Conservation (phyloP, 2,888 invertebrate genomes). For the Ophion ellenae region DNA sequence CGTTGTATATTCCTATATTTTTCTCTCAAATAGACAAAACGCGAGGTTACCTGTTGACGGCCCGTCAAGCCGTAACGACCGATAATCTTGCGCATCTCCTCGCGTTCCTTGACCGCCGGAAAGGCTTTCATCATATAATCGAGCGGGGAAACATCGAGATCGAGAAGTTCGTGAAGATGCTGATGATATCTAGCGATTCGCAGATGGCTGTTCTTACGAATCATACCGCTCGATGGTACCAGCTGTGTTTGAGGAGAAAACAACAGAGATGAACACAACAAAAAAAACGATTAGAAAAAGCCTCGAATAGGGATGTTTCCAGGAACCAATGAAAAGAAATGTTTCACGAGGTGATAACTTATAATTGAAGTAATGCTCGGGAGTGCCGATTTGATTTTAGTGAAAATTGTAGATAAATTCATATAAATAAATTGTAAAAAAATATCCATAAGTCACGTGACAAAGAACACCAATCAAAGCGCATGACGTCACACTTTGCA, state of each 20-base stretch:
- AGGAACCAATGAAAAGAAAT: too few species aligned
- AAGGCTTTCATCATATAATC: conserved; percentile 99
- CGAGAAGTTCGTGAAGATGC: conserved; percentile 98
- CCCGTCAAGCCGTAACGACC: conserved; percentile 99
- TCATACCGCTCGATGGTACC: conserved; percentile 97
- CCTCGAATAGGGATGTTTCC: neutral
- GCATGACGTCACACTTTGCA: too few species aligned
- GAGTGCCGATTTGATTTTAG: too few species aligned
- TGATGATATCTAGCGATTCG: conserved; percentile 99
- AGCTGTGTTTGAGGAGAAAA: conserved; percentile 85
- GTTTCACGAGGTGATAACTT: too few species aligned
- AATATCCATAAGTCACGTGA: too few species aligned
- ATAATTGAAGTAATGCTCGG: too few species aligned
- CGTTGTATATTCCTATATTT: neutral
- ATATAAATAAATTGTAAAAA: too few species aligned
- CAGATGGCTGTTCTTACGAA: conserved; percentile 98
- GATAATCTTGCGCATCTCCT: conserved; percentile 99
- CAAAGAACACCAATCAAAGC: too few species aligned
- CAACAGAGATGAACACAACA: neutral
- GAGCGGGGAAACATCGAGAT: conserved; percentile 96
- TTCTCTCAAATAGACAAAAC: neutral
- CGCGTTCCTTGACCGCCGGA: conserved; percentile 98
- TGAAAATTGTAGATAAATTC: too few species aligned
- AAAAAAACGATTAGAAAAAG: neutral
- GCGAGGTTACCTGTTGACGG: conserved; percentile 91